These are phyloP conservation scores for Hyperoplus immaculatus DNA, from an alignment of 2,797 vertebrate genomes.

Conservation along the genomic window DNA sequence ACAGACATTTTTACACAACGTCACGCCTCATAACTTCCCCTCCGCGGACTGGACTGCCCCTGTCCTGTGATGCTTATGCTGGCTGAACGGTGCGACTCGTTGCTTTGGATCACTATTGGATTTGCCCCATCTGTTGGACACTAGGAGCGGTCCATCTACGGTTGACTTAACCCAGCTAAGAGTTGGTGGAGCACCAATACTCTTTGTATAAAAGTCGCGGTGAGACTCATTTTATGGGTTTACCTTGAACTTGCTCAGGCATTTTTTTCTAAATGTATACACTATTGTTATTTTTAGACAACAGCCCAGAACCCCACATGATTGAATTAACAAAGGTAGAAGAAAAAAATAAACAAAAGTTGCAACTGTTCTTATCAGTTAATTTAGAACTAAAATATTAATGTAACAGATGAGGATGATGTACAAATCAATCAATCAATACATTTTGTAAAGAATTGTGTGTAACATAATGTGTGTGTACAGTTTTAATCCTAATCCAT, in stretches of 20 bases:
- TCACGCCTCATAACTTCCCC: constrained; percentile 72
- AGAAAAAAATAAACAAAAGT: background rate
- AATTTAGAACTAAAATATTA: background rate
- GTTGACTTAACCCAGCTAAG: constrained; percentile 22
- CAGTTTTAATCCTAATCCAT: background rate
- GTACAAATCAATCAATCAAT: background rate
- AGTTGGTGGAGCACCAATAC: background rate
- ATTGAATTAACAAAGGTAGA: background rate
- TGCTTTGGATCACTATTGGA: constrained; percentile 56
- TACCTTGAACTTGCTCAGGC: background rate
- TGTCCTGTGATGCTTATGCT: constrained; percentile 39
- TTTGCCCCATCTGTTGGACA: constrained; percentile 54
- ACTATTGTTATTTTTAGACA: background rate
- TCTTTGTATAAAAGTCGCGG: background rate
- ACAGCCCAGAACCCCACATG: background rate
- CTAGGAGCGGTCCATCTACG: constrained; percentile 22
- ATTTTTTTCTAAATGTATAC: constrained; percentile 10
- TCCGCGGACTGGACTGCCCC: constrained; percentile 39
- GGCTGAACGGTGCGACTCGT: constrained; percentile 33
- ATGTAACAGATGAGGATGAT: background rate
- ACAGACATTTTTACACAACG: constrained; percentile 71
- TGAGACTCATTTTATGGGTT: background rate
- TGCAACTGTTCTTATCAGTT: background rate
- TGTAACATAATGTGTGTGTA: background rate
- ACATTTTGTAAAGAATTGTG: no score